phyloP scores from a whole-genome alignment of 2,797 vertebrate species.

The Epinephelus malabaricus region DNA sequence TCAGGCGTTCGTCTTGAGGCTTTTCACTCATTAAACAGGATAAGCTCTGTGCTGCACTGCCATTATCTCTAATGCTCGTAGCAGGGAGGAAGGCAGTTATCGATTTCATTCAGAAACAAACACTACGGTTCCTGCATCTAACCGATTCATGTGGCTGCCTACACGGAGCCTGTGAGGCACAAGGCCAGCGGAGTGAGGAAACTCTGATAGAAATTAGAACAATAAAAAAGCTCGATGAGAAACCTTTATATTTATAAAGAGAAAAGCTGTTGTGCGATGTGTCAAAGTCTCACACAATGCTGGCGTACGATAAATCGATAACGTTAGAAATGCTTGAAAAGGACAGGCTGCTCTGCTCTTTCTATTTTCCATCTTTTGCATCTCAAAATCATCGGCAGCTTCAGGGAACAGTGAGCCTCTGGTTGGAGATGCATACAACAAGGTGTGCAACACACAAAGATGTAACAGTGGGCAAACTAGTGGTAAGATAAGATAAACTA shows the following conservation, averaged over 20 bases:
- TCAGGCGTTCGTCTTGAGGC: conserved; percentile 7
- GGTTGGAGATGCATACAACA: neutral
- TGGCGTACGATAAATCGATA: neutral
- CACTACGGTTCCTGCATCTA: conserved; percentile 5
- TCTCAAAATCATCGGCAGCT: conserved; percentile 12
- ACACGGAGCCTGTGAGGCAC: conserved; percentile 23
- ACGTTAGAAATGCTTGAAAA: conserved; percentile 10
- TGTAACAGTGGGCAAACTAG: neutral
- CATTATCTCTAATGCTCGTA: conserved; percentile 41
- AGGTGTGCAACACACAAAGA: neutral
- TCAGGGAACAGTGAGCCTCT: conserved; percentile 5
- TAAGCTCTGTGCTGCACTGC: conserved; percentile 32
- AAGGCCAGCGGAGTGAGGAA: conserved; percentile 2
- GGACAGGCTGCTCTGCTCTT: conserved; percentile 13
- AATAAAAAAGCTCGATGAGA: neutral
- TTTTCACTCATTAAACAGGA: conserved; percentile 39
- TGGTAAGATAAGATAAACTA: neutral
- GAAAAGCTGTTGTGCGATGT: neutral
- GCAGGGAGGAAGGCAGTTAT: conserved; percentile 30
- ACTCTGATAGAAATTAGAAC: neutral
- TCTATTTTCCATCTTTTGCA: conserved; percentile 18
- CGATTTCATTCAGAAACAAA: conserved; percentile 41
- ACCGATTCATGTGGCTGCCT: conserved; percentile 34
- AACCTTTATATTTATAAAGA: neutral
- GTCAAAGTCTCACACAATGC: neutral